Evolutionary conservation across 2,113 vertebrate species (phyloP).

Genomic region (Melanerpes aurifrons): DNA sequence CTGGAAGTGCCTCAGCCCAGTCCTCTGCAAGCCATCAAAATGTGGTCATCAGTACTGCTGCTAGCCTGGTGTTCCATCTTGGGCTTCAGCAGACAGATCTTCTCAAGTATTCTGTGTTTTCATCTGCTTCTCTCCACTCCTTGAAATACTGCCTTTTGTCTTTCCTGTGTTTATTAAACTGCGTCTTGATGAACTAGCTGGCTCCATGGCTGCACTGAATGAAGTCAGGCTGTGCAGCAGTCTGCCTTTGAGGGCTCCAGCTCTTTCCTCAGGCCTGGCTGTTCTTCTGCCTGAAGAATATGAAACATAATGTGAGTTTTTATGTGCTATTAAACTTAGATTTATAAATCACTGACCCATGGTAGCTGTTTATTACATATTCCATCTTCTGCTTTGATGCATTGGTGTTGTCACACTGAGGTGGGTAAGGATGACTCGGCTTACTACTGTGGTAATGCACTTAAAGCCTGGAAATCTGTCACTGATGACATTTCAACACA

Average conservation of each 20-base stretch:
- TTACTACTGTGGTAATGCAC: slow-evolving; percentile 48
- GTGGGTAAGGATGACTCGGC: slow-evolving; percentile 47
- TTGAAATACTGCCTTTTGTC: background rate
- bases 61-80: background rate
- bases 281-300: background rate
- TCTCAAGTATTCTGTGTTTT: background rate
- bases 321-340: slow-evolving; percentile 48
- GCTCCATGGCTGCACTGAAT: background rate
- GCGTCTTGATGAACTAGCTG: background rate
- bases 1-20: background rate
- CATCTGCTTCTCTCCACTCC: background rate
- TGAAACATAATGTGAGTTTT: background rate
- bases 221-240: background rate
- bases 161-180: background rate
- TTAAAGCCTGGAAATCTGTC: slow-evolving; percentile 53
- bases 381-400: slow-evolving; percentile 61
- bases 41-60: background rate
- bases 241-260: background rate
- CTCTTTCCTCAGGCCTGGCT: slow-evolving; percentile 1
- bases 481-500: slow-evolving; percentile 26
- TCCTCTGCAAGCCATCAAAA: background rate
- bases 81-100: background rate
- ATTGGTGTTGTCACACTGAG: slow-evolving; percentile 40
- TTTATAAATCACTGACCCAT: slow-evolving; percentile 52
- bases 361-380: slow-evolving; percentile 38